Percentiles rank a stretch among this genome's conserved stretches.
phyloP scores from a whole-genome alignment of 2,797 vertebrate genomes.

The Rhabdomys pumilio region DNA sequence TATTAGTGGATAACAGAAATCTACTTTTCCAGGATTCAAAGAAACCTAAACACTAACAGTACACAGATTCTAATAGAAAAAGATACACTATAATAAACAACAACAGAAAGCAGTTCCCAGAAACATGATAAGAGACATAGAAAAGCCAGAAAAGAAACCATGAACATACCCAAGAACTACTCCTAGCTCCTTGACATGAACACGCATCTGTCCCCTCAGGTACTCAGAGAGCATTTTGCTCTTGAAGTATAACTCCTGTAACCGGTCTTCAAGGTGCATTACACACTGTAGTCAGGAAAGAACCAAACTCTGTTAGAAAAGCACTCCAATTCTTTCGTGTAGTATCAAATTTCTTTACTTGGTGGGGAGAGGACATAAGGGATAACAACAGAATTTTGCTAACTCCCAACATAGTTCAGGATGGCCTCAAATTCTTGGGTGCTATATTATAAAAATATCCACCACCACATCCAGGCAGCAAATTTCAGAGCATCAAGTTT shows the following conservation, averaged over 20 bases:
- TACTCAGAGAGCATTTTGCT: constrained; percentile 99
- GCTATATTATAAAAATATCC: neutral
- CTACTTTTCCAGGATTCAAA: neutral
- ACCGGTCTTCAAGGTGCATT: constrained; percentile 98
- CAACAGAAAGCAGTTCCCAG: constrained; percentile 23
- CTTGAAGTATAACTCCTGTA: constrained; percentile 99
- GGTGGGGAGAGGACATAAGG: neutral
- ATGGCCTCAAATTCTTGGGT: neutral
- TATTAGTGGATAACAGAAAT: constrained; percentile 12
- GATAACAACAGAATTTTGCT: neutral
- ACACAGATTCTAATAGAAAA: constrained; percentile 26
- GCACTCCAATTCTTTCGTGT: neutral
- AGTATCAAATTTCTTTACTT: constrained; percentile 51
- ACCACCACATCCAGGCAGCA: neutral
- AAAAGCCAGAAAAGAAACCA: constrained; percentile 56
- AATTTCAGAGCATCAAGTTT: constrained; percentile 56
- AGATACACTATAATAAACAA: neutral
- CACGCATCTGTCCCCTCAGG: constrained; percentile 98
- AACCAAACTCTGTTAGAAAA: constrained; percentile 67
- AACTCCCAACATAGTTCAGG: neutral
- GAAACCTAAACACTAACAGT: neutral
- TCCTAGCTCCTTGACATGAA: constrained; percentile 98
- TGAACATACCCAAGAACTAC: constrained; percentile 96
- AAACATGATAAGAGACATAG: constrained; percentile 25
- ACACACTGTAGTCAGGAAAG: constrained; percentile 92